Percentiles rank a stretch among this genome's conserved stretches.
phyloP scores from a whole-genome alignment of 2,113 vertebrate genomes.

The Cranoglanis bouderius region DNA sequence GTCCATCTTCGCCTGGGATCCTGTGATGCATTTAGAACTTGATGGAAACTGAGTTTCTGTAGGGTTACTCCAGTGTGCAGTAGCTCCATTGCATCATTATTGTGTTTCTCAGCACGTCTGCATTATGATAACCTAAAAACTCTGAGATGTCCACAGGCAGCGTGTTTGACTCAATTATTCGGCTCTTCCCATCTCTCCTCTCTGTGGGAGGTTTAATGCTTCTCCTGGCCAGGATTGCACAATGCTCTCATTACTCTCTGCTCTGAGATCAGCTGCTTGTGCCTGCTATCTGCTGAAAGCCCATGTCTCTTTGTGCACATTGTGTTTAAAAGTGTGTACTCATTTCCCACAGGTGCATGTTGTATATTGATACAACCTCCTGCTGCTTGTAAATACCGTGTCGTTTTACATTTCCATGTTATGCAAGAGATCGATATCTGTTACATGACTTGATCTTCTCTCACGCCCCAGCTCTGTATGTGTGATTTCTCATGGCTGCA shows the following conservation, averaged over 20 bases:
- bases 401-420: neutral
- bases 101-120: constrained; percentile 24
- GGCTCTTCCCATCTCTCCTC: neutral
- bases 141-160: constrained; percentile 34
- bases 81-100: neutral
- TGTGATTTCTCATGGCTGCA: constrained; percentile 2
- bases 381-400: neutral
- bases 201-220: neutral
- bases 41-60: neutral
- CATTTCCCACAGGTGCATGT: neutral
- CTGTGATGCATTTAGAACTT: neutral
- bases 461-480: neutral
- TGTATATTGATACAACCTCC: constrained; percentile 13
- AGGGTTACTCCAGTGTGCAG: neutral
- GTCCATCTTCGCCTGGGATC: too few species aligned
- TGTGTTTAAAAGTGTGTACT: neutral
- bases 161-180: constrained; percentile 16
- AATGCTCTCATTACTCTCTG: neutral
- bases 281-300: constrained; percentile 5
- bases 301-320: neutral
- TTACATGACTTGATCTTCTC: constrained; percentile 12
- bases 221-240: neutral
- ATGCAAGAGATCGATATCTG: constrained; percentile 30
- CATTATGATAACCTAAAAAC: constrained; percentile 24
- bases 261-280: constrained; percentile 32